phyloP scores from a whole-genome alignment of 1,140 invertebrate species.

The Mylabris phalerata region DNA sequence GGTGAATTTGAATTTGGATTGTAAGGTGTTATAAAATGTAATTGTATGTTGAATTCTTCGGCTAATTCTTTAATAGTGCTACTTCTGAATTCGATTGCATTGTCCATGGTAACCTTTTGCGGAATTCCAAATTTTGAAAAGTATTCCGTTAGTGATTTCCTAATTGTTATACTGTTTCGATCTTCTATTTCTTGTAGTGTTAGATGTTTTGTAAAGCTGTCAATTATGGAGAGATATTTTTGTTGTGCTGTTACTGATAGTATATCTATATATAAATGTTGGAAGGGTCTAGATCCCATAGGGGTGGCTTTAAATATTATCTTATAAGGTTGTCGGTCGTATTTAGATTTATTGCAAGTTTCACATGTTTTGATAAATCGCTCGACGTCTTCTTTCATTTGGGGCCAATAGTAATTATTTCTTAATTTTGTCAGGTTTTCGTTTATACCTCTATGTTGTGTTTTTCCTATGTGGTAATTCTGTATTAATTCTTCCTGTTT shows the following conservation, averaged over 20 bases:
- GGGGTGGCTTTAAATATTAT: not conserved
- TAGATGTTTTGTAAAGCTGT: not conserved
- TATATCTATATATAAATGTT: not conserved
- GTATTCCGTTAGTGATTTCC: too few species aligned
- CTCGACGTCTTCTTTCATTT: not conserved
- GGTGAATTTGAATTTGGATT: too few species aligned
- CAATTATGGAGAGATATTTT: not conserved
- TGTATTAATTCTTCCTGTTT: not conserved
- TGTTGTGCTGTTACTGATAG: not conserved
- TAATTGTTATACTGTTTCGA: too few species aligned
- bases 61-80: too few species aligned
- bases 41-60: too few species aligned
- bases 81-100: too few species aligned
- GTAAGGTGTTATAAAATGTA: too few species aligned
- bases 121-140: too few species aligned
- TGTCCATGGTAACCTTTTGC: too few species aligned
- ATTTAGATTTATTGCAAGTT: not conserved
- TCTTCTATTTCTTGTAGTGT: too few species aligned
- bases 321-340: slow-evolving; percentile 1
- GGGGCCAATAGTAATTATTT: not conserved
- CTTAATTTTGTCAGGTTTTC: not conserved
- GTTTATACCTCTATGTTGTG: not conserved
- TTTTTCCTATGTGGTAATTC: not conserved
- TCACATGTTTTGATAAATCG: not conserved
- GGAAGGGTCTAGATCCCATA: not conserved